Evolutionary conservation across 2,888 invertebrate species (phyloP).

Genomic region (Eledone cirrhosa): DNA sequence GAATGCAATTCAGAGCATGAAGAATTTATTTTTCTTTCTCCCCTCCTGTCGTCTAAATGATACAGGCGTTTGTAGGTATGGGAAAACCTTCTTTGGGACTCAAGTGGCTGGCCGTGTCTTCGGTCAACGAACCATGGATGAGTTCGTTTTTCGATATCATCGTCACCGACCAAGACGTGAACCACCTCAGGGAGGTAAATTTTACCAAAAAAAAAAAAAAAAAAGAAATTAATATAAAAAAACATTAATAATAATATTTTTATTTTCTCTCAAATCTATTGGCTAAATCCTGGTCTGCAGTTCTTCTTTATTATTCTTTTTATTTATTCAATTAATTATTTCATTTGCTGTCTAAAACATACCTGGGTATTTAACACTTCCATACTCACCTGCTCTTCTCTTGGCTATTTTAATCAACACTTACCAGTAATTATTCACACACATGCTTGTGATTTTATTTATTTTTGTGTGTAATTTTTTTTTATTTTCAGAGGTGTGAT

Average conservation of each 20-base stretch:
- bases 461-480: neutral
- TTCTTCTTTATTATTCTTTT: no score
- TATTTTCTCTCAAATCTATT: no score
- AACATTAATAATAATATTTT: no score
- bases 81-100: conserved; percentile 24
- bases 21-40: no score
- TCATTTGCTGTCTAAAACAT: no score
- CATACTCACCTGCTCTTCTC: no score
- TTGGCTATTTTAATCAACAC: neutral
- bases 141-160: conserved; percentile 28
- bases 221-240: neutral
- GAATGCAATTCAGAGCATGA: no score
- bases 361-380: no score
- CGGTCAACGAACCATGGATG: conserved; percentile 27
- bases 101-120: conserved; percentile 28
- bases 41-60: neutral
- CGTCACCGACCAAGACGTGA: conserved; percentile 25
- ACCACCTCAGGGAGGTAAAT: conserved; percentile 30
- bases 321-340: no score
- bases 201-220: neutral
- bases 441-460: neutral
- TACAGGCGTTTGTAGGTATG: conserved; percentile 28
- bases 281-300: no score
- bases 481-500: neutral
- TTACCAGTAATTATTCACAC: neutral